phyloP scores from a whole-genome alignment of 2,888 invertebrate species.

The Diaprepes abbreviatus region DNA sequence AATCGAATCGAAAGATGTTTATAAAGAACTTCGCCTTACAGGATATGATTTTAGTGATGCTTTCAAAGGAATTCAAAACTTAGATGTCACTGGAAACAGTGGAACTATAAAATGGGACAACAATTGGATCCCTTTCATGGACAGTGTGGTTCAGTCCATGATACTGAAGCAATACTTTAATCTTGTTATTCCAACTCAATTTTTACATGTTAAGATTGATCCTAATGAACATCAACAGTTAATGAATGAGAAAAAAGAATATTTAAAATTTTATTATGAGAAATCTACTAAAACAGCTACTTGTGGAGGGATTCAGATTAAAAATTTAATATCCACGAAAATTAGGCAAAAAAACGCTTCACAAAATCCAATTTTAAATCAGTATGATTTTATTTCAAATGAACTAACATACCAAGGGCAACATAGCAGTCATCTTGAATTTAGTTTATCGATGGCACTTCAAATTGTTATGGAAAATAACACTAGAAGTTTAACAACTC shows the following conservation, averaged over 20 bases:
- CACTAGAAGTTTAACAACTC: neutral
- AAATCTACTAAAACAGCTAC: neutral
- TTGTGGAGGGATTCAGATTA: slow-evolving; percentile 10
- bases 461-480: slow-evolving; percentile 47
- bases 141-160: slow-evolving; percentile 77
- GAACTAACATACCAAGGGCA: slow-evolving; percentile 49
- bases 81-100: slow-evolving; percentile 64
- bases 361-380: neutral
- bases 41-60: slow-evolving; percentile 70
- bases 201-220: slow-evolving; percentile 7
- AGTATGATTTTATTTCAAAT: slow-evolving; percentile 54
- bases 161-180: slow-evolving; percentile 60
- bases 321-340: slow-evolving; percentile 54
- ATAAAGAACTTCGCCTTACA: slow-evolving; percentile 68
- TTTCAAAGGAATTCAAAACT: slow-evolving; percentile 68
- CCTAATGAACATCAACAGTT: neutral
- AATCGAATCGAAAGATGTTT: slow-evolving; percentile 49
- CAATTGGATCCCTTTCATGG: slow-evolving; percentile 79
- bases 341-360: neutral
- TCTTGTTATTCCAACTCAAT: neutral
- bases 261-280: slow-evolving; percentile 4
- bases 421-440: slow-evolving; percentile 60
- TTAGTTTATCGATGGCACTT: slow-evolving; percentile 23
- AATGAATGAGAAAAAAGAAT: neutral
- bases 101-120: slow-evolving; percentile 70